phyloP scores from a whole-genome alignment of 2,113 vertebrate species.

The Hymenochirus boettgeri region DNA sequence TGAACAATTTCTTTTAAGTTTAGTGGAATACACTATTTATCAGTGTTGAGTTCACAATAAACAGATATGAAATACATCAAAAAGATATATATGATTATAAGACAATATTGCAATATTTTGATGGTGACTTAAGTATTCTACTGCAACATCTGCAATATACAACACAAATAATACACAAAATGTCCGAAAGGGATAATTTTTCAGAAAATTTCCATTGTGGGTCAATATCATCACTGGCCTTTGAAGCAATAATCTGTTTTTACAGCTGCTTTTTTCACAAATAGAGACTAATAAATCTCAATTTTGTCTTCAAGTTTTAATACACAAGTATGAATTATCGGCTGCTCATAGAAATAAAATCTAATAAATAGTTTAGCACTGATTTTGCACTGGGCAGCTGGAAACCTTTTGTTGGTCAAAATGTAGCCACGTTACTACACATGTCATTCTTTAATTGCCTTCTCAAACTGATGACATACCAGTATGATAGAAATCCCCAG shows the following conservation, averaged over 20 bases:
- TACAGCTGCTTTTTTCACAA: slow-evolving; percentile 46
- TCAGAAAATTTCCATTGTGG: slow-evolving; percentile 41
- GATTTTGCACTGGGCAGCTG: slow-evolving; percentile 34
- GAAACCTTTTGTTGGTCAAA: slow-evolving; percentile 3
- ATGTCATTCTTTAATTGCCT: too few relatives aligned
- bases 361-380: slow-evolving; percentile 67
- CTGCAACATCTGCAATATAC: slow-evolving; percentile 44
- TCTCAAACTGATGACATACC: too few relatives aligned
- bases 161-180: slow-evolving; percentile 26
- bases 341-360: slow-evolving; percentile 56
- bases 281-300: slow-evolving; percentile 63
- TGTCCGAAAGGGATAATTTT: slow-evolving; percentile 51
- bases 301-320: slow-evolving; percentile 45
- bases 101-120: slow-evolving; percentile 6
- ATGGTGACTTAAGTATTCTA: slow-evolving; percentile 17
- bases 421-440: too few relatives aligned
- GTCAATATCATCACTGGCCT: slow-evolving; percentile 40
- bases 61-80: slow-evolving; percentile 16
- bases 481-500: too few relatives aligned
- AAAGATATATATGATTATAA: slow-evolving; percentile 33
- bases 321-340: slow-evolving; percentile 58
- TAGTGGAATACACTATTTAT: slow-evolving; percentile 21
- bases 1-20: background rate
- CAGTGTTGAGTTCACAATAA: slow-evolving; percentile 21
- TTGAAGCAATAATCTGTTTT: slow-evolving; percentile 34